Evolutionary conservation across 1,140 invertebrate species (phyloP).

Genomic region (Brachionus paranguensis): DNA sequence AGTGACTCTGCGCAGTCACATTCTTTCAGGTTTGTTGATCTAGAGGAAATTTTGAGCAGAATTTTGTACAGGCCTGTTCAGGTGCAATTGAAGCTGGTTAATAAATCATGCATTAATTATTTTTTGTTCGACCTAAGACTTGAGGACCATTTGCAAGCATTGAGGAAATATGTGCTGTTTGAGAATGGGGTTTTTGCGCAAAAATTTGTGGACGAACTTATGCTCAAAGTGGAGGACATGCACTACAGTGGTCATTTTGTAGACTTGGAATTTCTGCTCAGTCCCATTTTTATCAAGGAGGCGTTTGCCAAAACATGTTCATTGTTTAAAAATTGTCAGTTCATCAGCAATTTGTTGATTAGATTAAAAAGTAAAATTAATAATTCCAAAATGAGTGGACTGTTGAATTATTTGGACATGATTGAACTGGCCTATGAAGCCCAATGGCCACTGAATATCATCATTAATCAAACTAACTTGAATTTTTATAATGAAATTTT

Average conservation of each 20-base stretch:
- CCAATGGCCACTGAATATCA: constrained; percentile 23
- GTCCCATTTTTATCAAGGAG: constrained; percentile 25
- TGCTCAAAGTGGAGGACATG: neutral
- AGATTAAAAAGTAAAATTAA: neutral
- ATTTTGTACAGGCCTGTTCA: constrained; percentile 28
- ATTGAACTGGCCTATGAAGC: constrained; percentile 9
- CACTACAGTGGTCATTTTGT: neutral
- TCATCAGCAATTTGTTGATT: constrained; percentile 3
- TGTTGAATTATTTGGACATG: constrained; percentile 12
- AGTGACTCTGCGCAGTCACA: neutral
- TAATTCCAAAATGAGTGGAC: neutral
- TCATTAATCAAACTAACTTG: neutral
- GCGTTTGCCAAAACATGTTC: neutral
- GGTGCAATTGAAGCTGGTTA: neutral
- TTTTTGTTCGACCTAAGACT: constrained; percentile 29
- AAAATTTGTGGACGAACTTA: constrained; percentile 28
- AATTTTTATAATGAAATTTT: constrained; percentile 25
- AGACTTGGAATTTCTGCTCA: neutral
- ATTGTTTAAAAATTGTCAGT: neutral
- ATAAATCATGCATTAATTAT: neutral
- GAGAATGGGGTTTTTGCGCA: constrained; percentile 38
- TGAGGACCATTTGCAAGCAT: constrained; percentile 27
- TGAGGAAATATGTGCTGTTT: constrained; percentile 32
- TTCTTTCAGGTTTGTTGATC: neutral
- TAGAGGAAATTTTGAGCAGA: constrained; percentile 25